phyloP scores from a whole-genome alignment of 2,888 invertebrate genomes.

The Idaea straminata region DNA sequence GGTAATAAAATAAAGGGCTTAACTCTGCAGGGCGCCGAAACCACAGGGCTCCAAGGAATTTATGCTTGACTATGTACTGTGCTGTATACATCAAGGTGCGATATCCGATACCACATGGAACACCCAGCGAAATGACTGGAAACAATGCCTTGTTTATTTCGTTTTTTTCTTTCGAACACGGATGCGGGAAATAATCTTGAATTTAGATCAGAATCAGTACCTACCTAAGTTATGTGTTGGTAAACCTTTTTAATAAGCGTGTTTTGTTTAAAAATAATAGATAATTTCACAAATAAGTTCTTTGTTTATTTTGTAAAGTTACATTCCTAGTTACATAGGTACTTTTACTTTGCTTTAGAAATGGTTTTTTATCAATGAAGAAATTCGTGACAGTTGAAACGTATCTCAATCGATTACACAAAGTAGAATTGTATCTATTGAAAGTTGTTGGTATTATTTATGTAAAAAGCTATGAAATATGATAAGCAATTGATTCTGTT shows the following conservation, averaged over 20 bases:
- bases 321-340: not conserved
- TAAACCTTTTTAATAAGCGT: not conserved
- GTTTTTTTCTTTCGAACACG: constrained; percentile 31
- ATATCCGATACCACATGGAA: constrained; percentile 41
- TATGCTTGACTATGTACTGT: constrained; percentile 31
- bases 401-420: not conserved
- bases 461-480: not conserved
- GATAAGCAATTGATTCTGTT: not conserved
- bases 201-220: not conserved
- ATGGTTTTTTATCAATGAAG: not conserved
- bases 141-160: constrained; percentile 41
- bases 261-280: too few species aligned
- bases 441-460: not conserved
- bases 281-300: too few species aligned
- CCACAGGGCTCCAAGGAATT: constrained; percentile 44
- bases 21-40: constrained; percentile 54
- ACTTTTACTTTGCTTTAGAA: not conserved
- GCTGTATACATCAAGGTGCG: constrained; percentile 34
- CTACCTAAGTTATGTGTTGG: not conserved
- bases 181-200: not conserved
- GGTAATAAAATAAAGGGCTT: constrained; percentile 61
- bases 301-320: too few species aligned
- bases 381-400: not conserved
- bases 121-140: constrained; percentile 29
- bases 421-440: not conserved